These are phyloP conservation scores for Macrotis lagotis DNA, from an alignment of 2,113 vertebrate species.

Conservation along the genomic window DNA sequence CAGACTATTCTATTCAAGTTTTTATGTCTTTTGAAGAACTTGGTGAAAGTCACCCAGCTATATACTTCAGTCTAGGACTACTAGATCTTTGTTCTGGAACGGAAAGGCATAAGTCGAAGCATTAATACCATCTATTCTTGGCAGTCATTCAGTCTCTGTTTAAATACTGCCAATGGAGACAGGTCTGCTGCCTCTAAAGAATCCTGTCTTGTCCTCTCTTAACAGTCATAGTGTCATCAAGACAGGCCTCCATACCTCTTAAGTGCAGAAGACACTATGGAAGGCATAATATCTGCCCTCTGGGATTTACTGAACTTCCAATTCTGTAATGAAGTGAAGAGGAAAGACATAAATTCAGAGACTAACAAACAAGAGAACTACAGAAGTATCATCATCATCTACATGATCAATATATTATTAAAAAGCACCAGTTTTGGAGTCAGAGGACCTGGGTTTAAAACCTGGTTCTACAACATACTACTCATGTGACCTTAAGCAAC, in stretches of 20 bases:
- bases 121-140: neutral
- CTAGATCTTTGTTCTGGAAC: constrained; percentile 60
- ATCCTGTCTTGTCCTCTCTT: constrained; percentile 42
- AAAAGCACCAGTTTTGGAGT: constrained; percentile 38
- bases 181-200: neutral
- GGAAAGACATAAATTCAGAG: neutral
- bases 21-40: constrained; percentile 78
- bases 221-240: constrained; percentile 52
- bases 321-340: neutral
- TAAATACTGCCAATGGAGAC: neutral
- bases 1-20: constrained; percentile 79
- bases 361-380: neutral
- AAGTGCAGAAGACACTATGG: constrained; percentile 23
- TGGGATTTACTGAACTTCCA: neutral
- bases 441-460: constrained; percentile 1
- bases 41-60: constrained; percentile 75
- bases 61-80: neutral
- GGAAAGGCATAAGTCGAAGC: neutral
- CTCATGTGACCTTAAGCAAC: neutral
- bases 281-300: constrained; percentile 37
- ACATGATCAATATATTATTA: neutral
- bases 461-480: neutral
- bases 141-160: neutral
- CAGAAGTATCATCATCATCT: neutral
- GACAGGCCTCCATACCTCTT: constrained; percentile 37